Evolutionary conservation across 2,797 vertebrate genomes (phyloP), one percentile per base, ranked within the genome.

Genomic region (Cichlasoma orientale): DNA sequence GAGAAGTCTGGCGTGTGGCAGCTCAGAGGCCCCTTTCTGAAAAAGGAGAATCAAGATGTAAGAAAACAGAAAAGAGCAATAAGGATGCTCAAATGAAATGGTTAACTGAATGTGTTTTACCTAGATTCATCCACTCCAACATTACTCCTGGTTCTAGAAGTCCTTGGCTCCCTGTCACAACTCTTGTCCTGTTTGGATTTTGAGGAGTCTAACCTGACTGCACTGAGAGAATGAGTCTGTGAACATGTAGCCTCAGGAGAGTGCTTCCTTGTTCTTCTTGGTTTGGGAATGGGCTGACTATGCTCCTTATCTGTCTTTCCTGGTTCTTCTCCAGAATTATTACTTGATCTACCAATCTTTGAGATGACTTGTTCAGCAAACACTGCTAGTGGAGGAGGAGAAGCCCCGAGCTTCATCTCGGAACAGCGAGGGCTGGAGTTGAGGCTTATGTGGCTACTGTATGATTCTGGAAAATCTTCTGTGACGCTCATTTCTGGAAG

Each of bases 1-100:
- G 98, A 98, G 82, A 98, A 96, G 90, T 99, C 97, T 0, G 97
- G 97, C 11, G 95, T 93, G 1, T 94, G 95, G 88, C 96, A 94
- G 89, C 93, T 96, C 74, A 96, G 92, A 56, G 59, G 89, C 3
- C 93, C 94, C 47, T 89, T 97, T 72, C 86, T 97, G 85, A 29
- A 81, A 76, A 88, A 5, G 4, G 18, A 83, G 68, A 79, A 68
- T 33, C 4, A n/a, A 5, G 6, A 72, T 21, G 7, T n/a, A 54
- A 53, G 10, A 59, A 74, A 75, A 68, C 2, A 36, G 4, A 54
- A 21, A 50, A 16, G 19, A 59, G 1, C 12, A 58, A 29, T 18
- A 50, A n/a, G 5, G 4, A 74, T 52, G 4, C 21, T 6, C 13
- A 59, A 52, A 44, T 36, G 3, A 41, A 58, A 23, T 18, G 23